Base-by-base conservation (phyloP, 2,797 vertebrate species). In the Melopsittacus undulatus region DNA sequence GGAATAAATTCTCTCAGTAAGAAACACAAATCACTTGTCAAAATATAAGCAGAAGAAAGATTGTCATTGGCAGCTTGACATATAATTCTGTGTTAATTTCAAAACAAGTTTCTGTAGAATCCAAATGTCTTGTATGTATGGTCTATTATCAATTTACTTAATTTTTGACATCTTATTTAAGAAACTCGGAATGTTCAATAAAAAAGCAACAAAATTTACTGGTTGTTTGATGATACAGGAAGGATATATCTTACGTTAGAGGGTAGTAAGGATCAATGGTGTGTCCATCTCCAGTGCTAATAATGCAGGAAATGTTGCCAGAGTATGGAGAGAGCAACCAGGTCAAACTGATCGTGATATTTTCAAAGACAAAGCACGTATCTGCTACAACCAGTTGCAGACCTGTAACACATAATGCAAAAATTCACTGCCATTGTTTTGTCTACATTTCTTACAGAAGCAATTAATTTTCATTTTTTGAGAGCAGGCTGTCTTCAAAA, bases 251-350 rank as follows among this genome's bases (percentile, higher is more conserved):
- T 98, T 98, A 99, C 99, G 97, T 97, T 52, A 96, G 95, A 16
- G 98, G 99, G 92, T 97, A 98, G 96, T 99, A 99, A 30, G 99
- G 98, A 92, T 99, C 98, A 32, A 99, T 97, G 24, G 76, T 97
- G 97, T 98, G 98, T 46, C 99, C 99, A 51, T 99, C 99, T 66
- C 99, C 99, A 49, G 97, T 98, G 85, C 97, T 99, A 73, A 99
- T 90, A 43, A 97, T 95, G 74, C 99, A 99, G n/a, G 99, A 99
- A 75, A 99, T 97, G 84, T 99, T 99, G 91, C 99, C 99, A 42
- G 97, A 97, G 94, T 98, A 99, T 8, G 99, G 99, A 69, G 98
- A 98, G 23, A 99, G 98, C 52, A 99, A 98, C 99, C 99, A 99
- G 52, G 97, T 99, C 90, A 99, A 95, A 32, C 97, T 98, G 92